Evolutionary conservation across 1,140 invertebrate genomes (phyloP), one percentile per base, ranked within the genome.

Genomic region (Fopius arisanus): DNA sequence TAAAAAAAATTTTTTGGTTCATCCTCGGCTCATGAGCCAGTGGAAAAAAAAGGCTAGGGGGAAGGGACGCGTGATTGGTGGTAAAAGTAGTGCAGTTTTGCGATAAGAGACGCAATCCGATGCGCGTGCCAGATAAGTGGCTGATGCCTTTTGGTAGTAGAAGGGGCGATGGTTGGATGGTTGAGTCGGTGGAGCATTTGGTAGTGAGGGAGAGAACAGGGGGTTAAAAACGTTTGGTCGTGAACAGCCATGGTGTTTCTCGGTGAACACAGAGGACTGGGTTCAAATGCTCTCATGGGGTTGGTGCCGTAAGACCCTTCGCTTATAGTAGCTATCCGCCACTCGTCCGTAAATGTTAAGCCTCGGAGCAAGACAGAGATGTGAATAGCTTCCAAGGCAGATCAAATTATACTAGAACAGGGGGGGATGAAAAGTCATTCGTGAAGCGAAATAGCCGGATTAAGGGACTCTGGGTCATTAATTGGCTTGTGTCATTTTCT

Each of bases 121-220:
- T 88, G 86, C 87, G 87, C 87, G 87, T 88, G 87, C 86, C 86
- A 88, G 87, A 88, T 88, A 88, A 88, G 86, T 86, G 80, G 83
- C 82, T 84, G 85, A 86, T 86, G 84, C 83, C 81, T 84, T 78
- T 77, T 75, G 75, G 82, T 74, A 29, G n/a, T 21, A 48, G 33
- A 48, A 54, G 75, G 71, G 37, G 16, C 59, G 59, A 72, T 65
- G 37, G 59, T n/a, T 65, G 54, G 69, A 71, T 63, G 51, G 59
- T 72, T 70, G 51, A 62, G 51, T 54, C 54, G 54, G 37, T 70
- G 54, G 31, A 62, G 62, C 14, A 65, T 37, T 28, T 43, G 33
- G 28, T 7, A 19, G 31, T 5, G 65, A 67, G 40, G 43, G 37
- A 41, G 40, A 16, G 28, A 51, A 19, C 43, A 71, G 31, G 65